These are phyloP conservation scores for Pseudochaenichthys georgianus DNA, from an alignment of 2,797 vertebrate genomes.

Conservation along the genomic window DNA sequence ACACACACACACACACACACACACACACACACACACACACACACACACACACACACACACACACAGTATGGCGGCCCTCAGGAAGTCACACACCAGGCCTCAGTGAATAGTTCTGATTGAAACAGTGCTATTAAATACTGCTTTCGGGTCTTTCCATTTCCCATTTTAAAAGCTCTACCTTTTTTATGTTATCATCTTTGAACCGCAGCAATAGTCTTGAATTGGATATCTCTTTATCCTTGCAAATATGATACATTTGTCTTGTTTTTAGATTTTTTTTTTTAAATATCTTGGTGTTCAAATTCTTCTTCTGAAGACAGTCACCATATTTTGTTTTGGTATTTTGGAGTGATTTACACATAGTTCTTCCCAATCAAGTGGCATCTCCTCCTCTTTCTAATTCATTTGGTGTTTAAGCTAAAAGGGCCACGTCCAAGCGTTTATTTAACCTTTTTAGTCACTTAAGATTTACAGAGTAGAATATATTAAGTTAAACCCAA, in stretches of 20 bases:
- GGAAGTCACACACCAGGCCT: slow-evolving; percentile 21
- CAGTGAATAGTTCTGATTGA: slow-evolving; percentile 19
- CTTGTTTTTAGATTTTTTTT: slow-evolving; percentile 2
- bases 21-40: too few relatives aligned
- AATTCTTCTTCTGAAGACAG: background rate
- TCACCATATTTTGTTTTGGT: background rate
- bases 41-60: background rate
- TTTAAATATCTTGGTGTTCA: background rate
- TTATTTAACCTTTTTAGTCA: background rate
- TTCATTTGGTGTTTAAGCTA: background rate
- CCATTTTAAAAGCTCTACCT: background rate
- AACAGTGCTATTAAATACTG: background rate
- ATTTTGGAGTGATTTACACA: background rate
- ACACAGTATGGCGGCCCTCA: slow-evolving; percentile 44
- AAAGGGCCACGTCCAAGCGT: background rate
- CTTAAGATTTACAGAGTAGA: background rate
- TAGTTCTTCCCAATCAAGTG: background rate
- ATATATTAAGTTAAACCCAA: background rate
- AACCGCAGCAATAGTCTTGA: background rate
- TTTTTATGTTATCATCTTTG: background rate
- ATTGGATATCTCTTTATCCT: slow-evolving; percentile 2
- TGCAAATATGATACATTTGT: background rate
- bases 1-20: too few relatives aligned
- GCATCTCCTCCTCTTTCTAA: background rate
- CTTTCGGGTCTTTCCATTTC: background rate